Base-by-base conservation (phyloP, 1,140 invertebrate species). In the Heliothis virescens region DNA sequence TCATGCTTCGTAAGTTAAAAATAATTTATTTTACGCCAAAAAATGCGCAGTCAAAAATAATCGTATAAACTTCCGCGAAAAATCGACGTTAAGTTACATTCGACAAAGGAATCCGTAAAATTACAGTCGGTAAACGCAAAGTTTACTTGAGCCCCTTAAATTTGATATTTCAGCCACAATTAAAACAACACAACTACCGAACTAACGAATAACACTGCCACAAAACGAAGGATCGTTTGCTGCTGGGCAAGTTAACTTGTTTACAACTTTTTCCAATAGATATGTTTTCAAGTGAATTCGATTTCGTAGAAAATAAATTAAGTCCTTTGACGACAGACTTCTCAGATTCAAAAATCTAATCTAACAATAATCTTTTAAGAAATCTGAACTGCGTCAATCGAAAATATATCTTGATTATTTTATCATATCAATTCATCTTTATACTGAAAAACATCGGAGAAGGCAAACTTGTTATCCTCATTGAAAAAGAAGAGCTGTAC, bases 141-240 rank as follows among this genome's bases (percentile, higher is more conserved):
- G 16, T 74, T 52, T 41, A 77, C 47, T 77, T 34, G 48, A 50
- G 48, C 18, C 18, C 52, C 16, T 79, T 41, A 80, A 82, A 85
- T 82, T 79, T 82, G 79, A 83, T 72, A 76, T 73, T 82, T 79
- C 80, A 76, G 75, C 76, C 80, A 80, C 74, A 83, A 83, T 82
- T 80, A 82, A 79, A 79, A 74, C 53, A 83, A 77, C 48, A 62
- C 48, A 52, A 47, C 26, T 65, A n/a, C n/a, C n/a, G n/a, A n/a
- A n/a, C n/a, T n/a, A n/a, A n/a, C 34, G 10, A 41, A 63, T 26
- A 62, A 65, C 15, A 50, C 57, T 48, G 16, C 10, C 16, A 48
- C 10, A 3, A 75, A 63, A 63, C 21, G 18, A 13, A 62, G 53
- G 71, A 11, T 16, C 71, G 34, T 73, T 59, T 16, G 16, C 41